phyloP scores from a whole-genome alignment of 2,888 invertebrate genomes.

The Pyrrhosoma nymphula region DNA sequence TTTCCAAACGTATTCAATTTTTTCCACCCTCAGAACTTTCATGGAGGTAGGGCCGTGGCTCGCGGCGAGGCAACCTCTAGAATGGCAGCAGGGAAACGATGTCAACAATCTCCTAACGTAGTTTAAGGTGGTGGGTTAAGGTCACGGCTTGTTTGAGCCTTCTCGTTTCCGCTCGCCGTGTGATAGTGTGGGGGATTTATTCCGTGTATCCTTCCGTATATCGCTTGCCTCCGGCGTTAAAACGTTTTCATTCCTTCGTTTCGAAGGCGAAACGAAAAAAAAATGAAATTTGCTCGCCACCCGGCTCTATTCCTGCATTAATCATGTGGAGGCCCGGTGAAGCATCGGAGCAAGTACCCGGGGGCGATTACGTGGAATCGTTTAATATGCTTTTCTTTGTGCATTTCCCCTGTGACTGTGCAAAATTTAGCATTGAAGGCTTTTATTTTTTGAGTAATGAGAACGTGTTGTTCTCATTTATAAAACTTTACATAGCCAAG shows the following conservation, averaged over 20 bases:
- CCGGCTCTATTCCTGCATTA: not conserved
- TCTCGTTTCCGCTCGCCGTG: not conserved
- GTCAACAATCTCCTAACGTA: not conserved
- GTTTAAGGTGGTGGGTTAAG: conserved; percentile 11
- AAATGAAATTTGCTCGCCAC: not conserved
- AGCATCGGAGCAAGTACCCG: not conserved
- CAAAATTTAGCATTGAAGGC: not conserved
- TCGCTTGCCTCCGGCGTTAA: not conserved
- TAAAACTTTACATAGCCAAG: not conserved
- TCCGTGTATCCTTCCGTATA: not conserved
- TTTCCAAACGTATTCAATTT: conserved; percentile 15
- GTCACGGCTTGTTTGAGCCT: conserved; percentile 10
- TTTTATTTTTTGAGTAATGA: not conserved
- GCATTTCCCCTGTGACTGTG: not conserved
- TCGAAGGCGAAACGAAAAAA: not conserved
- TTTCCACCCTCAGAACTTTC: conserved; percentile 16
- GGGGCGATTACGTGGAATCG: not conserved
- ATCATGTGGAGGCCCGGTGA: not conserved
- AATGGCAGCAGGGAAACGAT: not conserved
- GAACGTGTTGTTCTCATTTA: not conserved
- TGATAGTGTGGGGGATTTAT: not conserved
- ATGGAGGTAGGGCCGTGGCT: not conserved
- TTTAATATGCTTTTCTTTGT: conserved; percentile 4
- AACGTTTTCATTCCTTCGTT: conserved; percentile 4
- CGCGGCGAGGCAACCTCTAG: not conserved